Evolutionary conservation across 2,888 invertebrate species (phyloP), one percentile per base, ranked within the genome.

Genomic region (Hybos culiciformis): DNA sequence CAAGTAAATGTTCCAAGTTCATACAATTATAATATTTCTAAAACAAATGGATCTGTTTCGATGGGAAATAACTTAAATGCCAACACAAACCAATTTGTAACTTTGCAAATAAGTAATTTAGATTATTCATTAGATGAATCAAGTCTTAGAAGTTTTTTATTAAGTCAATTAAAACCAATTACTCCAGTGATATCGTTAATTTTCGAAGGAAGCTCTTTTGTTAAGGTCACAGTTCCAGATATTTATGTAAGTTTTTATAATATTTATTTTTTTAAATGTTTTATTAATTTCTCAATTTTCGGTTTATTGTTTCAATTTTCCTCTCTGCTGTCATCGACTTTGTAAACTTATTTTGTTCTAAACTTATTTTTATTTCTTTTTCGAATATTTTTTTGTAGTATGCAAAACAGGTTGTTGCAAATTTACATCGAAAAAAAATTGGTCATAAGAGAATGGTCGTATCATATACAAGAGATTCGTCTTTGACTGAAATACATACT

Each of bases 371-470:
- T 33, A 9, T 39, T 32, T 34, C 17, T 21, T 37, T 14, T 5
- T n/a, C 18, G 14, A 34, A n/a, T 26, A 12, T 36, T n/a, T 43
- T 40, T 17, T 14, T 12, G 39, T 48, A 39, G 50, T 65, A 62
- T 48, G 78, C 78, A 9, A 77, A 77, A 54, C 74, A 72, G 50
- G 80, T 82, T 23, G 84, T 88, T 39, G 82, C 84, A 4, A 80
- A 83, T 57, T 69, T 87, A 49, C 86, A 88, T 57, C 74, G 84
- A 38, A 78, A 78, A 53, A 84, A 83, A 67, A 73, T 87, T 53
- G 87, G 87, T 12, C 78, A 78, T 56, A 84, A 83, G 56, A 70
- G 85, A 42, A 83, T 88, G 55, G 69, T 79, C 48, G 84, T 88
- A 49, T 77, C 81, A 2, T 78, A 80, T 55, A 74, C 75, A 18